Evolutionary conservation across 1,140 invertebrate species (phyloP).

Genomic region (Platorchestia sp.): DNA sequence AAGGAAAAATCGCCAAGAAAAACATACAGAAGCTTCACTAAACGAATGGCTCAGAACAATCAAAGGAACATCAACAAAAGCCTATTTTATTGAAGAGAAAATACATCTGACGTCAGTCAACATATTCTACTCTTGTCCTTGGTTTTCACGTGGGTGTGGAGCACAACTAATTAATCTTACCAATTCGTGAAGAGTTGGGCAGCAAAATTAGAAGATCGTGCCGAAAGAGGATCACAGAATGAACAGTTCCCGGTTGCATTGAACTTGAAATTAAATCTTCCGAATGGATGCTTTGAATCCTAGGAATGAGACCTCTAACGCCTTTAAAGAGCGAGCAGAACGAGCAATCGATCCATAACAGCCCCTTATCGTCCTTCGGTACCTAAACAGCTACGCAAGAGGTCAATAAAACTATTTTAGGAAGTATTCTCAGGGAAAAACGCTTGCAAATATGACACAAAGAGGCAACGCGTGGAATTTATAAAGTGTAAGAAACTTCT

Average conservation of each 20-base stretch:
- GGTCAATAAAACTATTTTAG: background rate
- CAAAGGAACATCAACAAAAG: too few species aligned
- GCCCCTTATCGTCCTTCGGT: background rate
- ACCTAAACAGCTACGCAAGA: background rate
- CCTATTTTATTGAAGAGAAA: too few species aligned
- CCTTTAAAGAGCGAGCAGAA: background rate
- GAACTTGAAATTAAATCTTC: background rate
- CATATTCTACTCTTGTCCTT: too few species aligned
- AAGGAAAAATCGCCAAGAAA: too few species aligned
- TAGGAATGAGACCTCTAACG: background rate
- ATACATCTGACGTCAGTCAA: too few species aligned
- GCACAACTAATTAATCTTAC: too few species aligned
- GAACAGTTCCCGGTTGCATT: background rate
- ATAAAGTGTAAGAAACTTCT: background rate
- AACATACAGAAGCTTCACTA: too few species aligned
- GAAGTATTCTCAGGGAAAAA: background rate
- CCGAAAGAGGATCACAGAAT: too few species aligned
- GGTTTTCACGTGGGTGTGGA: too few species aligned
- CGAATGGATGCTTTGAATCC: background rate
- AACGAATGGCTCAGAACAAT: too few species aligned
- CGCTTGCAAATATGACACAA: background rate
- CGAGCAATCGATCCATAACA: background rate
- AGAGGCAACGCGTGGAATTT: background rate
- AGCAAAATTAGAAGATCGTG: too few species aligned
- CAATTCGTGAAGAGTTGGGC: too few species aligned